Evolutionary conservation across 2,113 vertebrate genomes (phyloP).

Genomic region (Calidris pygmaea): DNA sequence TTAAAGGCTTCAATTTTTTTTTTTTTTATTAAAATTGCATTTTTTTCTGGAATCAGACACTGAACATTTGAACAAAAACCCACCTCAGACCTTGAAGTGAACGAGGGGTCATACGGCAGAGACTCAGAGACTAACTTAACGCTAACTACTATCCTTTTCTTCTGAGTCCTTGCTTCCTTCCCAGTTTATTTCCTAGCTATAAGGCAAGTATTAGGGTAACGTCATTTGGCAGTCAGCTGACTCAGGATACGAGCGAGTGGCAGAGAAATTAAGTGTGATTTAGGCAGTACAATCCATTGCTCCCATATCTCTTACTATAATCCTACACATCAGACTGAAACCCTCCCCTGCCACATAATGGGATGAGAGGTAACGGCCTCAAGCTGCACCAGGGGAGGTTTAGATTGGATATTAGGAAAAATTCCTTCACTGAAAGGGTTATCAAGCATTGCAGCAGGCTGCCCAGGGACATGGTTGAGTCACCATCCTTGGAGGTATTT

Average conservation of each 20-base stretch:
- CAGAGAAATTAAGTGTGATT: background rate
- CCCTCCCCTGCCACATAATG: accelerated
- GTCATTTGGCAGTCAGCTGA: background rate
- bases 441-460: background rate
- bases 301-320: background rate
- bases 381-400: background rate
- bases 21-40: background rate
- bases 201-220: background rate
- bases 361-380: background rate
- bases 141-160: background rate
- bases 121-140: background rate
- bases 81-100: accelerated
- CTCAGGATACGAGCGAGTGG: background rate
- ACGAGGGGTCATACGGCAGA: background rate
- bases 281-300: background rate
- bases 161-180: background rate
- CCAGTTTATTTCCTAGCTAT: background rate
- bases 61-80: background rate
- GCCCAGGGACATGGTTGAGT: background rate
- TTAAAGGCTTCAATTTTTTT: background rate
- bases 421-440: background rate
- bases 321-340: background rate
- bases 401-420: background rate
- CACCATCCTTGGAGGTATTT: background rate
- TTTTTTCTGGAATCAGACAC: background rate